Conservation (phyloP, 2,888 invertebrate genomes). For the Ceriagrion tenellum region DNA sequence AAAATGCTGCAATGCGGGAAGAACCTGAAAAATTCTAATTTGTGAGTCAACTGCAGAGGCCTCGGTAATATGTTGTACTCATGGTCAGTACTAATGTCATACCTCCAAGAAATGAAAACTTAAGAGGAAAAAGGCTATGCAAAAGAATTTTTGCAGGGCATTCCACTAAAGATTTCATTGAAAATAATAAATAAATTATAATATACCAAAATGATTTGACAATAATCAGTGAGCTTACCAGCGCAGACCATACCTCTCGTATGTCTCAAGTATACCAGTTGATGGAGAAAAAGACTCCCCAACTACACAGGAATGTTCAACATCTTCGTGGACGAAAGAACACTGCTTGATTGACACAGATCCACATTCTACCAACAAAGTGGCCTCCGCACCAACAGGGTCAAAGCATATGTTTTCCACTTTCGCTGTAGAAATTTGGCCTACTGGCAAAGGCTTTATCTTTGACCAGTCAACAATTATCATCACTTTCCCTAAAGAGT, state of each 20-base stretch:
- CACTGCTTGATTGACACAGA: background rate
- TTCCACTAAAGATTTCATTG: background rate
- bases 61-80: too few relatives aligned
- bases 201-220: background rate
- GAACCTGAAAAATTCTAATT: too few relatives aligned
- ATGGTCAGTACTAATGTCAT: too few relatives aligned
- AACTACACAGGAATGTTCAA: background rate
- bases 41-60: too few relatives aligned
- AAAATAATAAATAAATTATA: background rate
- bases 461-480: slow-evolving; percentile 30
- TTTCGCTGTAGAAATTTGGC: background rate
- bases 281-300: background rate
- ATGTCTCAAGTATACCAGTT: background rate
- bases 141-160: too few relatives aligned
- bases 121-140: too few relatives aligned
- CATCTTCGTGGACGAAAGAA: background rate
- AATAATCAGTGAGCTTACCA: background rate
- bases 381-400: background rate
- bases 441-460: background rate
- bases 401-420: slow-evolving; percentile 45
- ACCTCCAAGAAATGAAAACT: too few relatives aligned
- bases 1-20: too few relatives aligned
- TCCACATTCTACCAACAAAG: slow-evolving; percentile 21
- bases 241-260: background rate
- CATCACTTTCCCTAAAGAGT: slow-evolving; percentile 28